Evolutionary conservation across 2,797 vertebrate species (phyloP).

Genomic region (Enteromius anoplus): DNA sequence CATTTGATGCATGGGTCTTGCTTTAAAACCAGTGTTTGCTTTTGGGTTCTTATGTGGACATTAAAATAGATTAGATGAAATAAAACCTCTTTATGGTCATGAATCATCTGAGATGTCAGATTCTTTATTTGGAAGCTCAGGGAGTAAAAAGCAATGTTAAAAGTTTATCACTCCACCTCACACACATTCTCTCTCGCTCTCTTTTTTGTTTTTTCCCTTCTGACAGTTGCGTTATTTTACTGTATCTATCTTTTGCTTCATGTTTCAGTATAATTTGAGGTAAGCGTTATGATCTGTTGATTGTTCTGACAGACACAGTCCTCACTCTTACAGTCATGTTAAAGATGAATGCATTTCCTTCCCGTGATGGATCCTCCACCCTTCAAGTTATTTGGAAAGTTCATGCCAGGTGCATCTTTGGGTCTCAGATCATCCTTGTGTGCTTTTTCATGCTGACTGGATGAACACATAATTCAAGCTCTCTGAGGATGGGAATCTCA

Average conservation of each 20-base stretch:
- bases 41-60: conserved; percentile 27
- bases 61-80: conserved; percentile 38
- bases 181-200: neutral
- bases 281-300: conserved; percentile 36
- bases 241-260: conserved; percentile 1
- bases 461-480: conserved; percentile 57
- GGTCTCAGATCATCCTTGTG: conserved; percentile 53
- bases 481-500: conserved; percentile 54
- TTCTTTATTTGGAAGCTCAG: conserved; percentile 28
- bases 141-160: conserved; percentile 22
- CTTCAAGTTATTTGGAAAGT: conserved; percentile 58
- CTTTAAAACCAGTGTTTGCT: conserved; percentile 30
- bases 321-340: conserved; percentile 21
- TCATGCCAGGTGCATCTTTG: conserved; percentile 54
- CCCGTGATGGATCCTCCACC: conserved; percentile 45
- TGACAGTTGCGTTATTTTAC: conserved; percentile 30
- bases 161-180: conserved; percentile 22
- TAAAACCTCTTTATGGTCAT: conserved; percentile 11
- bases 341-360: conserved; percentile 47
- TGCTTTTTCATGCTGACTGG: conserved; percentile 49
- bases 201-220: neutral
- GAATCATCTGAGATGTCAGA: neutral
- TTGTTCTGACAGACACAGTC: conserved; percentile 37
- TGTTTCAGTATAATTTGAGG: conserved; percentile 45
- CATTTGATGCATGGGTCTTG: conserved; percentile 27